These are phyloP conservation scores for Trichonephila clavipes DNA, from an alignment of 1,140 invertebrate species.

Conservation along the genomic window DNA sequence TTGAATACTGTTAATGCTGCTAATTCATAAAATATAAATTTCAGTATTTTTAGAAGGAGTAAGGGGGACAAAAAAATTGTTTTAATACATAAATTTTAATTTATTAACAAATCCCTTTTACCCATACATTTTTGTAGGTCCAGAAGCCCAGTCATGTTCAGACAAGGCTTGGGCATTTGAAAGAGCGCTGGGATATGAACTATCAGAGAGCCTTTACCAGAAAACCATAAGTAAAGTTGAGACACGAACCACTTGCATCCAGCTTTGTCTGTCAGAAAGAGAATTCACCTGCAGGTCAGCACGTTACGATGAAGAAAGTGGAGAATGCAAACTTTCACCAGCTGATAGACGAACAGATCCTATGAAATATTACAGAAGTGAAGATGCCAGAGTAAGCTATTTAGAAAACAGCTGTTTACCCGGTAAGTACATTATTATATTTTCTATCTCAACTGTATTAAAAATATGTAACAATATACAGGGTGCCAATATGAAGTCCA, in stretches of 20 bases:
- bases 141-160: constrained; percentile 78
- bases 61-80: no score
- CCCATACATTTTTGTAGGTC: constrained; percentile 19
- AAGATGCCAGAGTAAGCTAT: constrained; percentile 81
- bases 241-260: constrained; percentile 82
- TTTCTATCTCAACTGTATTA: no score
- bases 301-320: constrained; percentile 81
- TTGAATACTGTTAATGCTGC: no score
- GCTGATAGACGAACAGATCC: constrained; percentile 81
- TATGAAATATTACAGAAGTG: constrained; percentile 80
- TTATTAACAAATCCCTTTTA: background rate
- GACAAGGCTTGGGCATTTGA: constrained; percentile 83
- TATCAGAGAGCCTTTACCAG: constrained; percentile 80
- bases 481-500: no score
- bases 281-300: constrained; percentile 81
- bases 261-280: constrained; percentile 81
- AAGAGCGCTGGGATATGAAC: constrained; percentile 81
- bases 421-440: background rate
- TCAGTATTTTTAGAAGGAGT: no score
- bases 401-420: constrained; percentile 83
- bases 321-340: constrained; percentile 81
- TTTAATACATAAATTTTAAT: no score
- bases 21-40: no score
- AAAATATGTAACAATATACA: no score
- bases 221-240: constrained; percentile 80